phyloP scores from a whole-genome alignment of 2,888 invertebrate genomes.

The Pammene aurita region DNA sequence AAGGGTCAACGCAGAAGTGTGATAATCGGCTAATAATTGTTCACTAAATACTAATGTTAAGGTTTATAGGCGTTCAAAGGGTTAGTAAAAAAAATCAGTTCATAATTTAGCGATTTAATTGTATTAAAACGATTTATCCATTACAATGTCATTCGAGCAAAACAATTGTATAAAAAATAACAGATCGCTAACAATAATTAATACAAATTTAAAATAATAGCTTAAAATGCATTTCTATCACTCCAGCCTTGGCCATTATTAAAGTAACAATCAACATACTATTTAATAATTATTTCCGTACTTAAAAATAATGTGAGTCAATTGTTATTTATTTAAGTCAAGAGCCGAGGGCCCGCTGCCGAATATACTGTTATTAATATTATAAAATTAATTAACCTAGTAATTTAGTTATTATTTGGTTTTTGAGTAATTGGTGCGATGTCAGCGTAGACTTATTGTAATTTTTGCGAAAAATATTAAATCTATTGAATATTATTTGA shows the following conservation, averaged over 20 bases:
- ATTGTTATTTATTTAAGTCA: conserved; percentile 24
- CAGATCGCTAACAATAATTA: conserved; percentile 29
- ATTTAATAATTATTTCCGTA: conserved; percentile 26
- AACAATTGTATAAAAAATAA: conserved; percentile 32
- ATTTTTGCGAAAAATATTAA: too few relatives aligned
- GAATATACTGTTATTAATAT: conserved; percentile 37
- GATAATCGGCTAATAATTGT: too few relatives aligned
- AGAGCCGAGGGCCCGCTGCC: conserved; percentile 34
- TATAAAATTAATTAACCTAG: conserved; percentile 31
- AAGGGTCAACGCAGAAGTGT: too few relatives aligned
- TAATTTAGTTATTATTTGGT: conserved; percentile 40
- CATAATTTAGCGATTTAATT: conserved; percentile 45
- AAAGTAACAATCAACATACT: conserved; percentile 17
- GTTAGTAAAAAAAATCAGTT: conserved; percentile 27
- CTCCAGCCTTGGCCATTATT: conserved; percentile 20
- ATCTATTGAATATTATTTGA: too few relatives aligned
- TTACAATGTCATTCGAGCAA: conserved; percentile 27
- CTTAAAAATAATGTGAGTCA: conserved; percentile 17
- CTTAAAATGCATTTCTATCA: conserved; percentile 36
- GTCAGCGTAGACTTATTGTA: conserved; percentile 18
- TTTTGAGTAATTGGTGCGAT: conserved; percentile 34
- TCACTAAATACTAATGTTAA: too few relatives aligned
- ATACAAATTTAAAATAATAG: conserved; percentile 26
- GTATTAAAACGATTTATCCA: conserved; percentile 29
- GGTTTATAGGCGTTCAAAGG: neutral